Conservation (phyloP, 2,888 invertebrate species). For the Sphaerophoria rueppellii region DNA sequence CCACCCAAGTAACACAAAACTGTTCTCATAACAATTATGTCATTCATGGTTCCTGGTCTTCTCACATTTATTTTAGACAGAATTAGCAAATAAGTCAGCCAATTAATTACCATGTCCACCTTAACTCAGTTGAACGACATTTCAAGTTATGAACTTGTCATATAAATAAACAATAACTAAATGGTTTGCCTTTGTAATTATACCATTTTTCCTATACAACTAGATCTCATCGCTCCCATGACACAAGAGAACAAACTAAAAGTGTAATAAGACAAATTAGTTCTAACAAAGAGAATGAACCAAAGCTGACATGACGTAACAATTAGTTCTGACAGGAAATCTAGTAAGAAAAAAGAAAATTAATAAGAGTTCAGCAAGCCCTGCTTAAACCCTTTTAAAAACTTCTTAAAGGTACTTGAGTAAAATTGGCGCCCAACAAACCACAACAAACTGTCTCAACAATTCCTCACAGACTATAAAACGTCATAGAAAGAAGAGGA, state of each 20-base stretch:
- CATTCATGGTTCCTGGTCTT: neutral
- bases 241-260: slow-evolving; percentile 4
- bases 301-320: slow-evolving; percentile 21
- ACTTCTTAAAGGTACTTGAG: neutral
- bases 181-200: neutral
- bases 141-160: neutral
- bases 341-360: neutral
- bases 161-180: neutral
- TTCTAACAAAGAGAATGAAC: slow-evolving; percentile 12
- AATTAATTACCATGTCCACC: slow-evolving; percentile 24
- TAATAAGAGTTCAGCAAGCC: slow-evolving; percentile 1
- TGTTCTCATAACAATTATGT: neutral
- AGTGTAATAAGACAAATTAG: slow-evolving; percentile 15
- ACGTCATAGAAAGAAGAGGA: neutral
- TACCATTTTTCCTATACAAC: neutral
- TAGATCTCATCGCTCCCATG: slow-evolving; percentile 33
- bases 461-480: neutral
- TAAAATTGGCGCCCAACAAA: too few species aligned
- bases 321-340: slow-evolving; percentile 25
- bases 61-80: neutral
- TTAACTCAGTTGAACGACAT: neutral
- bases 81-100: slow-evolving; percentile 15
- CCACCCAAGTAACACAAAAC: too few species aligned
- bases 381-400: neutral
- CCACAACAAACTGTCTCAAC: neutral